phyloP scores from a whole-genome alignment of 2,113 vertebrate genomes.

The Gulo gulo region DNA sequence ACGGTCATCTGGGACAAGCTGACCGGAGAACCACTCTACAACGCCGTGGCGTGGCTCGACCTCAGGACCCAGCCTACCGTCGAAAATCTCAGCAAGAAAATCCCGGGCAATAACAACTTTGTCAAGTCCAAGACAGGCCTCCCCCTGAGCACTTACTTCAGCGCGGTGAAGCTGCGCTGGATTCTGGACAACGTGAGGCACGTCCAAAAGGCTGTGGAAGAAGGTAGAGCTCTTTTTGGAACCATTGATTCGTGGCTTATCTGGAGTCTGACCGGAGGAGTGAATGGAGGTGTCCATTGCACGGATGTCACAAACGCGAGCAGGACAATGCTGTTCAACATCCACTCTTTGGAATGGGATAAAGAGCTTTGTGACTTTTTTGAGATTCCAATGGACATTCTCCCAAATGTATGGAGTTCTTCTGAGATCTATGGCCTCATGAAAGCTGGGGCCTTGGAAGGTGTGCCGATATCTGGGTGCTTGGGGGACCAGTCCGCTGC shows the following conservation, averaged over 20 bases:
- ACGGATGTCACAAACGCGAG: conserved; percentile 97
- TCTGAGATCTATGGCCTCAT: conserved; percentile 96
- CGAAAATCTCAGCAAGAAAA: conserved; percentile 90
- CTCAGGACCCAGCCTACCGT: conserved; percentile 94
- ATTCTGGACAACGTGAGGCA: conserved; percentile 93
- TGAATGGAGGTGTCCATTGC: conserved; percentile 90
- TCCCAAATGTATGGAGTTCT: conserved; percentile 92
- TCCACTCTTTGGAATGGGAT: conserved; percentile 95
- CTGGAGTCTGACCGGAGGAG: conserved; percentile 95
- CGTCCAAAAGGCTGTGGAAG: conserved; percentile 86
- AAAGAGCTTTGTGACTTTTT: conserved; percentile 96
- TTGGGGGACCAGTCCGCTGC: conserved; percentile 97
- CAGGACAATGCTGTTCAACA: conserved; percentile 98
- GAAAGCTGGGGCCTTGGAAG: conserved; percentile 87
- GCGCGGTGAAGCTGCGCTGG: conserved; percentile 97
- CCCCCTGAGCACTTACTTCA: conserved; percentile 98
- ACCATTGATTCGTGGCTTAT: conserved; percentile 98
- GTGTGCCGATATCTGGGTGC: conserved; percentile 95
- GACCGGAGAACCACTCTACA: conserved; percentile 94
- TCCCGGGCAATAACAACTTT: conserved; percentile 92
- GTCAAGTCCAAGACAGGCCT: conserved; percentile 95
- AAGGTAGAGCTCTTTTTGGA: conserved; percentile 91
- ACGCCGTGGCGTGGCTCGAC: conserved; percentile 96
- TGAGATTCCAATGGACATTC: conserved; percentile 93
- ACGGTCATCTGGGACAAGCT: conserved; percentile 95